Conservation (phyloP, 2,797 vertebrate species). For the Argya squamiceps region DNA sequence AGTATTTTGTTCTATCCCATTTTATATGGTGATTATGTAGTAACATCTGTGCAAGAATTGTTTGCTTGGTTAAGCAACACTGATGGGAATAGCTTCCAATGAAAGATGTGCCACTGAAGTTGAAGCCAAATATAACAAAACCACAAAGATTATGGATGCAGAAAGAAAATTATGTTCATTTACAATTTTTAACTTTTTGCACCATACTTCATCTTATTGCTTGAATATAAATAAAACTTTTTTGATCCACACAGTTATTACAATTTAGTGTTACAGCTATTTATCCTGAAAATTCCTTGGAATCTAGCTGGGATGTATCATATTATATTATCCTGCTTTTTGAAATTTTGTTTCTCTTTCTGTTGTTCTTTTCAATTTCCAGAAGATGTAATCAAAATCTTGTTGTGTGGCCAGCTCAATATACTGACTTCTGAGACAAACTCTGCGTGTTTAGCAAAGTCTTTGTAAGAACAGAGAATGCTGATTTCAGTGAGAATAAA, state of each 20-base stretch:
- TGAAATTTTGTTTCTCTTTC: neutral
- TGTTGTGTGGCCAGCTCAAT: neutral
- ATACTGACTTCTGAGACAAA: neutral
- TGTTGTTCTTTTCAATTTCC: neutral
- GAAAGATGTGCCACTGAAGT: neutral
- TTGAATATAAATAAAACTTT: neutral
- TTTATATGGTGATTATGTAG: neutral
- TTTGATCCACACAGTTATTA: neutral
- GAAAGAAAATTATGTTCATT: neutral
- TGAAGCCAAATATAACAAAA: neutral
- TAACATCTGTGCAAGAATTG: neutral
- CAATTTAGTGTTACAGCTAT: neutral
- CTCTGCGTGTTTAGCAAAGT: neutral
- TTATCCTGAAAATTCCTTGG: neutral
- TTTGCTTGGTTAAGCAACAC: neutral
- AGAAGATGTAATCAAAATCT: slow-evolving; percentile 3
- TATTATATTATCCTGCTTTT: neutral
- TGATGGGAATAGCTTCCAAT: neutral
- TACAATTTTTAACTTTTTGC: neutral
- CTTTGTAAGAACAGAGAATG: slow-evolving; percentile 2
- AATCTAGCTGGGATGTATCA: neutral
- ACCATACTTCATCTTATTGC: neutral
- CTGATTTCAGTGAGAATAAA: slow-evolving; percentile 18
- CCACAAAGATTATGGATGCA: neutral
- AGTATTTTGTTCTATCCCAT: neutral